Conservation (phyloP, 2,797 vertebrate genomes). For the Sparus aurata region DNA sequence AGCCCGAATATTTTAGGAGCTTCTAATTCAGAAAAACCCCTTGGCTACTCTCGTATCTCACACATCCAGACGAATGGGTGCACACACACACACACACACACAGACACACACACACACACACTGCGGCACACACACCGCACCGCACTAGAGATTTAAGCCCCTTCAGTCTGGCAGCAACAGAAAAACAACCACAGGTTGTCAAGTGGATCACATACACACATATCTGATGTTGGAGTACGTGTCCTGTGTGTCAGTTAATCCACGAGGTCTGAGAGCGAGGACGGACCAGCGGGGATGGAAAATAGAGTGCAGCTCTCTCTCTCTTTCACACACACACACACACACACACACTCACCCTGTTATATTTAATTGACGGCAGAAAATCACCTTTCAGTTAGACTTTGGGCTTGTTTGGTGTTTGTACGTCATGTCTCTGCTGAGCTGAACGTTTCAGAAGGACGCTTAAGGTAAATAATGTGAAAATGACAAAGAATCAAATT, state of each 20-base stretch:
- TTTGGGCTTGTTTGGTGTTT: not conserved
- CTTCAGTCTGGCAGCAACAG: constrained; percentile 51
- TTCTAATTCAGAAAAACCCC: constrained; percentile 76
- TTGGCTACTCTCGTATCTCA: constrained; percentile 75
- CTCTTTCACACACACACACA: constrained; percentile 1
- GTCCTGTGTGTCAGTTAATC: constrained; percentile 38
- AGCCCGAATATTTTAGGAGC: constrained; percentile 77
- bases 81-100: constrained; percentile 20
- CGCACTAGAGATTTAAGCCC: constrained; percentile 45
- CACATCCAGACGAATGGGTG: constrained; percentile 54
- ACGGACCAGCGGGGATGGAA: constrained; percentile 25
- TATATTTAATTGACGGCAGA: not conserved
- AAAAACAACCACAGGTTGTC: constrained; percentile 56
- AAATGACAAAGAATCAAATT: not conserved
- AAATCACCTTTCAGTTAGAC: not conserved
- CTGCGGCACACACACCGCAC: constrained; percentile 14
- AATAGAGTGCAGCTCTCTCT: not conserved
- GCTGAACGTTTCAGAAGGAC: not conserved
- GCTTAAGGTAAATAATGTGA: not conserved
- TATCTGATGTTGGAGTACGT: constrained; percentile 39
- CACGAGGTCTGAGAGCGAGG: not conserved
- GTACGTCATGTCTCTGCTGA: not conserved
- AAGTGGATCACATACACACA: constrained; percentile 47
- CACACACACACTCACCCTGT: not conserved
- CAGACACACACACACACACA: constrained; percentile 30